These are phyloP conservation scores for Lamellibrachia columna DNA, from an alignment of 2,888 invertebrate species.

Conservation along the genomic window DNA sequence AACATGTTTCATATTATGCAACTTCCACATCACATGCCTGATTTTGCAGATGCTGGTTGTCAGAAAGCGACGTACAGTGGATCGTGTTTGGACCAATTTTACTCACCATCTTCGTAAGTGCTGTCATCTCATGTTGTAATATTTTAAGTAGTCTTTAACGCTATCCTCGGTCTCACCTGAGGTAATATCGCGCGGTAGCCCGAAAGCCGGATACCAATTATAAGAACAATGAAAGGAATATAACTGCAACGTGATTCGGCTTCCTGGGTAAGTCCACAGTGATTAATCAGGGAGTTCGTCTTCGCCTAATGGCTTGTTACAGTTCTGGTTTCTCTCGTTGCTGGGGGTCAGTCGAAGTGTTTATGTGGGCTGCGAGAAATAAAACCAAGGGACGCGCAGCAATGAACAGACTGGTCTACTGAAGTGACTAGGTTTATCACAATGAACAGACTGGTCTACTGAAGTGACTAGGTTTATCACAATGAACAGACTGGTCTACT, in stretches of 20 bases:
- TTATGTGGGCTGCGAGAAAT: not conserved
- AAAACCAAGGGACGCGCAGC: too few relatives aligned
- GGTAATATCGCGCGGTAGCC: not conserved
- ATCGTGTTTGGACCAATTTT: conserved; percentile 51
- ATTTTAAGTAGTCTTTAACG: conserved; percentile 18
- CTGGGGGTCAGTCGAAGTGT: not conserved
- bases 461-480: too few relatives aligned
- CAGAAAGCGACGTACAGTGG: conserved; percentile 48
- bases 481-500: too few relatives aligned
- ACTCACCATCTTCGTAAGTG: conserved; percentile 37
- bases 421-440: not conserved
- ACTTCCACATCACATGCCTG: not conserved
- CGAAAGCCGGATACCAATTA: not conserved
- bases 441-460: not conserved
- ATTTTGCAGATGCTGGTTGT: conserved; percentile 54
- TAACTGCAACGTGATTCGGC: not conserved
- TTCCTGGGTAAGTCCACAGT: not conserved
- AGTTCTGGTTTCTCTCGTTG: not conserved
- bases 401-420: not conserved
- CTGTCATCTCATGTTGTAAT: not conserved
- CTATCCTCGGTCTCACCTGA: not conserved
- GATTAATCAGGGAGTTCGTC: not conserved
- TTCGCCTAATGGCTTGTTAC: not conserved
- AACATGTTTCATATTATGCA: not conserved
- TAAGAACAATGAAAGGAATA: not conserved